Base-by-base conservation (phyloP, 2,797 vertebrate genomes). In the Cheirogaleus major region DNA sequence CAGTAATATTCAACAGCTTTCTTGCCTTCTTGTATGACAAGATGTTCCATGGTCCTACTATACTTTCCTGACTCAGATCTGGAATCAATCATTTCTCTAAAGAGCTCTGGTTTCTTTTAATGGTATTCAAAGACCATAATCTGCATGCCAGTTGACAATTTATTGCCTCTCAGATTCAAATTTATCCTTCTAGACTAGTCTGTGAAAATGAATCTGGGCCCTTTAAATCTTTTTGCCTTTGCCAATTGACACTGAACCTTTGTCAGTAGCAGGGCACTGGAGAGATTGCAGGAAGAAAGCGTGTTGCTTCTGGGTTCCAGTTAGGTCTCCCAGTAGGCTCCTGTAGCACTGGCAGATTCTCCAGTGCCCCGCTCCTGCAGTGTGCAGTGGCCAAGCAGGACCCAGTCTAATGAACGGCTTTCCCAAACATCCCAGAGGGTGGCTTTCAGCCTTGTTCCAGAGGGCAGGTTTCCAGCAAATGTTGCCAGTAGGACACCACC, bases 141-240 rank as follows among this genome's bases (percentile, higher is more conserved):
- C 63, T 87, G 70, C 20, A 30, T 55, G 32, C 72, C 72, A 50
- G 61, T 57, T 88, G 70, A 6, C 8, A 25, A 35, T 45, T 9
- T 45, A 65, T 38, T 50, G 35, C 32, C 25, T 43, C 80, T 89
- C 61, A 50, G 38, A n/a, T 50, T 43, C 67, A 67, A 70, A 45
- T 83, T 89, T 72, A 75, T 65, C 88, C 59, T 80, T 91, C 30
- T 41, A 69, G 38, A 83, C 30, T 50, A 20, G 72, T 73, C 70
- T 80, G 12, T 80, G 65, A 85, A 93, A 89, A 93, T 48, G 7
- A 73, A 73, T 94, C 88, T 92, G 78, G 63, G 83, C 79, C 78
- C 88, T 91, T 84, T 8, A 70, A 55, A 35, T 84, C 23, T 79
- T 67, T 76, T 86, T 55, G 41, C 57, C 67, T 93, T 67, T 73